Conservation (phyloP, 2,888 invertebrate genomes). For the Agrotis puta region DNA sequence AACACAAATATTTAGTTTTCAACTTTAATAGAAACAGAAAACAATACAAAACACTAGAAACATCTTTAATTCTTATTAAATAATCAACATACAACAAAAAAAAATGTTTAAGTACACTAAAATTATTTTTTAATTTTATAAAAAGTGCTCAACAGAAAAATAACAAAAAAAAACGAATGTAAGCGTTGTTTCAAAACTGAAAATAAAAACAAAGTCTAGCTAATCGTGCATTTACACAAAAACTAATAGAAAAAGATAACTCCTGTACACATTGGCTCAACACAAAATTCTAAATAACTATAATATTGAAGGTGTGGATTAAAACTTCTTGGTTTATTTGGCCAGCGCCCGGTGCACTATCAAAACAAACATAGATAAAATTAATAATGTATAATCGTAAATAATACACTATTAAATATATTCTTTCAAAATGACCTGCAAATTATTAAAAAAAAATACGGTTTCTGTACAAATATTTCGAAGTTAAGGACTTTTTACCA, state of each 20-base stretch:
- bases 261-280: constrained; percentile 45
- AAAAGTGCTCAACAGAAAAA: constrained; percentile 61
- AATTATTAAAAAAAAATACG: no score
- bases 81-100: constrained; percentile 47
- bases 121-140: constrained; percentile 19
- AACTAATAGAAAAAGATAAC: constrained; percentile 23
- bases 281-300: constrained; percentile 2
- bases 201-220: constrained; percentile 53
- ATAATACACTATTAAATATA: no score
- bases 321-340: background rate
- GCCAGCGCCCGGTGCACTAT: background rate
- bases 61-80: constrained; percentile 31
- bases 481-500: no score
- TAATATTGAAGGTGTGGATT: background rate
- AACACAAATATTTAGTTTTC: background rate
- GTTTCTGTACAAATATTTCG: no score
- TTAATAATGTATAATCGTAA: no score
- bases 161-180: constrained; percentile 56
- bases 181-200: constrained; percentile 54
- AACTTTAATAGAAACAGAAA: constrained; percentile 13
- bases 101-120: constrained; percentile 43
- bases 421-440: no score
- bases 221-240: constrained; percentile 57
- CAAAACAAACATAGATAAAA: background rate
- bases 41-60: constrained; percentile 34